Conservation (phyloP, 2,888 invertebrate genomes). For the Eilema sororculum region DNA sequence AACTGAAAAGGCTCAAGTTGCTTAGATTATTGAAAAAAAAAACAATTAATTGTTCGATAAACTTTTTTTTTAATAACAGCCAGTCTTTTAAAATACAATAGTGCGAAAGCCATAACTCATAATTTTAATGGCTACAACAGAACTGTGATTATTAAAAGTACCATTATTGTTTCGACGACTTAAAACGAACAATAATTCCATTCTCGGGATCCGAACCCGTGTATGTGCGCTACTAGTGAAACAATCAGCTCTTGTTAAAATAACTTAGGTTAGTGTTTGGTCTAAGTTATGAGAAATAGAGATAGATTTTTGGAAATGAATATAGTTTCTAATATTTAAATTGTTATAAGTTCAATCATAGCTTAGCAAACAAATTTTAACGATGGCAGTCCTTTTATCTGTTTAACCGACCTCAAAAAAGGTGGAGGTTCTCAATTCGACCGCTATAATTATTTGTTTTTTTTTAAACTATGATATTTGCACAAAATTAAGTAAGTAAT, state of each 20-base stretch:
- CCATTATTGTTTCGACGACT: conserved; percentile 56
- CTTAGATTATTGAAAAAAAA: neutral
- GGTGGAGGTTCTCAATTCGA: too few species aligned
- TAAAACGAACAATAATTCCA: conserved; percentile 62
- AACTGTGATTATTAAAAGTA: conserved; percentile 40
- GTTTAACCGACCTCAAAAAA: too few species aligned
- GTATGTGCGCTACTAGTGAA: conserved; percentile 55
- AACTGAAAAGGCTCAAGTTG: too few species aligned
- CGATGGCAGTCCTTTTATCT: too few species aligned
- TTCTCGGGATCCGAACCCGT: conserved; percentile 64
- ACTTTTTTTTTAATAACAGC: conserved; percentile 18
- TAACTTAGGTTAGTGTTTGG: conserved; percentile 53
- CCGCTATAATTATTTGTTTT: too few species aligned
- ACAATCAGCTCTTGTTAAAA: conserved; percentile 77
- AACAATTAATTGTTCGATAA: neutral
- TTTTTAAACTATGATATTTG: too few species aligned
- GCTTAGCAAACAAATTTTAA: too few species aligned
- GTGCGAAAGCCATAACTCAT: conserved; percentile 25
- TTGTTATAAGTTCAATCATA: neutral
- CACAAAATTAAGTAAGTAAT: too few species aligned
- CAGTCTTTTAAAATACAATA: conserved; percentile 27
- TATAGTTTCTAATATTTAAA: neutral
- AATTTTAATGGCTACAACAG: conserved; percentile 30
- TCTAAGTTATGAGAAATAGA: conserved; percentile 46
- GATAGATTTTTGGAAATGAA: conserved; percentile 4